Percentiles rank a stretch among this genome's conserved stretches.
phyloP scores from a whole-genome alignment of 1,140 invertebrate species.

The Ptiloglossa arizonensis region DNA sequence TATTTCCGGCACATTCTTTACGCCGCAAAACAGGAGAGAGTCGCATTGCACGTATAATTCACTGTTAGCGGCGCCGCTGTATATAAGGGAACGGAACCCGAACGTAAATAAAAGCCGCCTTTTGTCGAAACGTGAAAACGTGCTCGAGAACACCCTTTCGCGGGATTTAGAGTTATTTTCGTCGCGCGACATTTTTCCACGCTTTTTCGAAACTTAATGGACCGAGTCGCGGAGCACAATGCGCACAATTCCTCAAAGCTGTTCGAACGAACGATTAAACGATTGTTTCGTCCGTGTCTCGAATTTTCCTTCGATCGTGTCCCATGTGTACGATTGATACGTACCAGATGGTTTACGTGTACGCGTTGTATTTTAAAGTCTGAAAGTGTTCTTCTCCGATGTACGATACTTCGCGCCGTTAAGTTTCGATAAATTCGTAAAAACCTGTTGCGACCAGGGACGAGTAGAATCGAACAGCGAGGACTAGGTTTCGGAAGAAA shows the following conservation, averaged over 20 bases:
- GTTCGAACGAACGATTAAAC: no score
- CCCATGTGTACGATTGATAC: no score
- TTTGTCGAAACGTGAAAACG: constrained; percentile 25
- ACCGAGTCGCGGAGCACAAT: background rate
- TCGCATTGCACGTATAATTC: constrained; percentile 35
- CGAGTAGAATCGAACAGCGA: no score
- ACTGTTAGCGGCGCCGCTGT: constrained; percentile 24
- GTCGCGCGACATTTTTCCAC: background rate
- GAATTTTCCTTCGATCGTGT: no score
- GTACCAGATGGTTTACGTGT: no score
- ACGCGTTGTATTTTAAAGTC: no score
- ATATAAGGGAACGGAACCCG: constrained; percentile 20
- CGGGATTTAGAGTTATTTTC: constrained; percentile 12
- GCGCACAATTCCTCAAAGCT: background rate
- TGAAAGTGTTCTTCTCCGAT: no score
- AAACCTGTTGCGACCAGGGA: no score
- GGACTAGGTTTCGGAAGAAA: no score
- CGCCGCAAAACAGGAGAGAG: constrained; percentile 17
- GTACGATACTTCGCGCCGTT: no score
- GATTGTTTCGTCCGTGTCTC: no score
- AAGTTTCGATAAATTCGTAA: no score
- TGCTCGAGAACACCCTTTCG: constrained; percentile 8
- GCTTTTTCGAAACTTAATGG: background rate
- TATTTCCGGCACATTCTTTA: constrained; percentile 40
- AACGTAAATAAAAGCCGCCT: constrained; percentile 41